Base-by-base conservation (phyloP, 2,888 invertebrate genomes). In the Heliconius ethilla region DNA sequence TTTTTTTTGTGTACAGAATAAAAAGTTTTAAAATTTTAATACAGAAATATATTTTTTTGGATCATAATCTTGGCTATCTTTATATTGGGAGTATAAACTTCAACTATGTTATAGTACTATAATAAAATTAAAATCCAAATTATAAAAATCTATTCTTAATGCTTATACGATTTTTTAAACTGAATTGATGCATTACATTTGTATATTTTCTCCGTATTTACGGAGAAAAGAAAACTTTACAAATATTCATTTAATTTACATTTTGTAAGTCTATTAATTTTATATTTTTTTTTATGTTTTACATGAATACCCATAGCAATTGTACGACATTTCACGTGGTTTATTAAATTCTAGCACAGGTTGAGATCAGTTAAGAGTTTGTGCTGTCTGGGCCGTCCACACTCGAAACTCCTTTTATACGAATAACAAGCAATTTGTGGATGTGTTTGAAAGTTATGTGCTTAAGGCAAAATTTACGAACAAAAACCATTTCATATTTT, bases 371-470 rank as follows among this genome's bases (percentile, higher is more conserved):
- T 74, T 70, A 40, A 59, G 70, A 75, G 62, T 69, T 69, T 40
- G 40, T 67, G 62, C 75, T 63, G 75, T 80, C 78, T 78, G 75
- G 75, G 70, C 65, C 55, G 72, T 66, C 66, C 59, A 74, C 70
- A 37, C 59, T 76, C 74, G 76, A 78, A 74, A 76, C 45, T 80
- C 59, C 62, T 74, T 78, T 75, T 75, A 70, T 75, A 66, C 78
- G 45, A 75, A 76, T 76, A 75, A 80, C 76, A 80, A 80, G 76
- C 78, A 78, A 73, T 78, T 78, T 79, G 72, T 73, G 69, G 73
- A 77, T 75, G 70, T 75, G 72, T 77, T 77, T 59, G 69, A 55
- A 79, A 75, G 65, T 75, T 70, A 67, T 67, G 27, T 73, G 63
- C 66, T 77, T 67, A 67, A 67, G 59, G 72, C n/a, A 55, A 59